Base-by-base conservation (phyloP, 2,797 vertebrate species). In the Rhinella marina region DNA sequence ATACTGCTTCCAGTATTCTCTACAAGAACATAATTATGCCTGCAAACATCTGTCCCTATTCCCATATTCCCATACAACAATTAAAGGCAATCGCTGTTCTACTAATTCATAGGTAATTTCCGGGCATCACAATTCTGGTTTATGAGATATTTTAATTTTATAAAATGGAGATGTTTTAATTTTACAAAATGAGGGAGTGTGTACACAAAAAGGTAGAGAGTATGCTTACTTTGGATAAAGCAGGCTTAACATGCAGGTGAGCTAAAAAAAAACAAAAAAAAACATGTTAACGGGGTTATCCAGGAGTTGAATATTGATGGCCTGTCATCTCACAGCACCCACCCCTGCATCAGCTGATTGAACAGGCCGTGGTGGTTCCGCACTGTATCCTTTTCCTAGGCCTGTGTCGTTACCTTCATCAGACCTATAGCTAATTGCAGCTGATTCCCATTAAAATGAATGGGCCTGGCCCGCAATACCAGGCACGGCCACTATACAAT, bases 1-100 rank as follows among this genome's bases (percentile, higher is more conserved):
- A 54, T 84, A 48, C 54, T 23, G 19, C 85, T 48, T 86, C 62
- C 76, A 86, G 61, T 64, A 52, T 70, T 86, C 52, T 29, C 27
- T n/a, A 56, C 11, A 41, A 54, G 23, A 72, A 48, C 32, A 80
- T 32, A 78, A 56, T 84, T 48, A 23, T n/a, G 86, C 56, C 80
- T 87, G 25, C 11, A n/a, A 77, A 76, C 86, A 82, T 82, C 80
- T 87, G 86, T 73, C 81, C 76, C 21, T 50, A 32, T 61, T 82
- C 59, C 70, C 32, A 75, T 87, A 41, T n/a, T 72, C n/a, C 32
- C 80, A 75, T 77, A 48, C 72, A 76, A 64, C 27, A 59, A 62
- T 87, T 87, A 81, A 86, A 87, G 41, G 32, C 68, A 64, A 13
- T 41, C 32, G 19, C 66, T 25, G 25, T 52, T 75, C 62, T 82